Evolutionary conservation across 2,113 vertebrate genomes (phyloP).

Genomic region (Oplegnathus fasciatus): DNA sequence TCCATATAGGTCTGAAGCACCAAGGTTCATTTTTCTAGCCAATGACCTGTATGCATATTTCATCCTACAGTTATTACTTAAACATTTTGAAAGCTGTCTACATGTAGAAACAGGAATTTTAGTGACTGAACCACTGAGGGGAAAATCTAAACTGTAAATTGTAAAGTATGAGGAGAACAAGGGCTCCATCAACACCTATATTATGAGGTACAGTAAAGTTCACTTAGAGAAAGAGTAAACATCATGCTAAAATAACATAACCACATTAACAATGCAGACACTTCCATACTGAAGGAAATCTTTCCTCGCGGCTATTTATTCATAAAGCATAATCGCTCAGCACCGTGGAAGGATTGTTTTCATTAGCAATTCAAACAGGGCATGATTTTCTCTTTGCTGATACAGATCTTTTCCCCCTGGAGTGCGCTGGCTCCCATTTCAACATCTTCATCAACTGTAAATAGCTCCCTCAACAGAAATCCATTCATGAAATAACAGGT

Average conservation of each 20-base stretch:
- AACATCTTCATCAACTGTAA: conserved; percentile 55
- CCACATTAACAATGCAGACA: conserved; percentile 27
- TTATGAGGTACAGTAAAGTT: not conserved
- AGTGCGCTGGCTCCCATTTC: conserved; percentile 50
- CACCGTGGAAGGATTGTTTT: conserved; percentile 60
- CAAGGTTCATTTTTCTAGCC: not conserved
- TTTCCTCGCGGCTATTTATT: conserved; percentile 60
- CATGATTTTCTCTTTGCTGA: conserved; percentile 56
- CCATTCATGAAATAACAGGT: conserved; percentile 37
- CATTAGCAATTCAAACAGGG: conserved; percentile 75
- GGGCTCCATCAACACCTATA: not conserved
- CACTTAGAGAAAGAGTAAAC: not conserved
- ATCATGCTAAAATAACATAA: conserved; percentile 6
- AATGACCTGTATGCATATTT: not conserved
- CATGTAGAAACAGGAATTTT: not conserved
- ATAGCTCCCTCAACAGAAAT: conserved; percentile 47
- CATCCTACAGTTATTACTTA: not conserved
- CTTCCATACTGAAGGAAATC: conserved; percentile 25
- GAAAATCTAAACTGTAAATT: not conserved
- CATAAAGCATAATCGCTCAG: conserved; percentile 53
- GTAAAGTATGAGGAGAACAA: not conserved
- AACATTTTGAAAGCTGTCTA: not conserved
- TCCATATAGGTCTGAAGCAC: not conserved
- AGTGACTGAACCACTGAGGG: not conserved
- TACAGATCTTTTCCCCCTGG: conserved; percentile 58